Conservation (phyloP, 2,113 vertebrate genomes). For the Mobula hypostoma region DNA sequence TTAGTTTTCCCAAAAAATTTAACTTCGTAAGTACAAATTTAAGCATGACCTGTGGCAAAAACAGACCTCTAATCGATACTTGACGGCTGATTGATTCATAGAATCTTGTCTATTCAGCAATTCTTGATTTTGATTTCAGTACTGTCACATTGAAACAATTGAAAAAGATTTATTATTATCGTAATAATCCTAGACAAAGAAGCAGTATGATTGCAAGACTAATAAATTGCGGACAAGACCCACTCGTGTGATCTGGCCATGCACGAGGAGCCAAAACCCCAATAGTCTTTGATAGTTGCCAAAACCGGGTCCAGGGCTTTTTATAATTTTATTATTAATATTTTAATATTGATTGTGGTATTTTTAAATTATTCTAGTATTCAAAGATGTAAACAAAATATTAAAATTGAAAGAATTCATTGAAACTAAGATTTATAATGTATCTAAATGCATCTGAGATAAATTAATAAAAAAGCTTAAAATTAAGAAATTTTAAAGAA, state of each 20-base stretch:
- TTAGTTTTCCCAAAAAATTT: background rate
- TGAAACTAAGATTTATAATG: background rate
- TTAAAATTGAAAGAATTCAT: background rate
- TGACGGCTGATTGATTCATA: background rate
- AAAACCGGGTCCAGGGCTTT: too few species aligned
- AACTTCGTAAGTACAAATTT: background rate
- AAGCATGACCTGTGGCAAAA: background rate
- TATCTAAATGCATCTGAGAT: too few species aligned
- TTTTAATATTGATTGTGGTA: too few species aligned
- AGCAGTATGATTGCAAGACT: too few species aligned
- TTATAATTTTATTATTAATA: too few species aligned
- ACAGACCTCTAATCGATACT: background rate
- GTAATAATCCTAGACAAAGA: background rate
- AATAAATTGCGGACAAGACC: too few species aligned
- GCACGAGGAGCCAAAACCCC: too few species aligned
- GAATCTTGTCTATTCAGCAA: background rate
- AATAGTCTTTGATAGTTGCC: too few species aligned
- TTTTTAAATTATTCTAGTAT: too few species aligned
- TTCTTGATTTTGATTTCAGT: background rate
- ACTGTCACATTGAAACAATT: background rate
- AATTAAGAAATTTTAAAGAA: too few species aligned
- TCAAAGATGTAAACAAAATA: background rate
- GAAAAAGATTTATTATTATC: background rate
- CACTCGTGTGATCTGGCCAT: too few species aligned
- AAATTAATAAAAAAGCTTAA: too few species aligned